These are phyloP conservation scores for Pteromalus puparum DNA, from an alignment of 1,140 invertebrate genomes.

Conservation along the genomic window DNA sequence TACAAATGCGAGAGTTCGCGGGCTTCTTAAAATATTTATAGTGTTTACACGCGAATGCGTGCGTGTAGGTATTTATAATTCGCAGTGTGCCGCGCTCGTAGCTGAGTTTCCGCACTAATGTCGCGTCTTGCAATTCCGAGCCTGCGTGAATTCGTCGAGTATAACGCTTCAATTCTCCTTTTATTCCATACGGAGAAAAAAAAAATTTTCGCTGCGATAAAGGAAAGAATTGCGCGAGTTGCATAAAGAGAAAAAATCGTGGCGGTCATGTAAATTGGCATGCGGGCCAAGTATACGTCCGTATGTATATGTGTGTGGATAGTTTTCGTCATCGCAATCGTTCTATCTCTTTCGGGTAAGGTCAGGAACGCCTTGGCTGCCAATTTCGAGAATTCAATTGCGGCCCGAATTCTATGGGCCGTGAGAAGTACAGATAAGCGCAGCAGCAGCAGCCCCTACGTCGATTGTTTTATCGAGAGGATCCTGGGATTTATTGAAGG, in stretches of 20 bases:
- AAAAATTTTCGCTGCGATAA: no score
- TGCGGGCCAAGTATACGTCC: slow-evolving; percentile 10
- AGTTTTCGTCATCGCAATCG: not conserved
- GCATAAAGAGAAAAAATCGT: not conserved
- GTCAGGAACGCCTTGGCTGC: not conserved
- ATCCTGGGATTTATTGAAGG: no score
- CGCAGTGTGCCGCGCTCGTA: no score
- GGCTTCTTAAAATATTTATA: slow-evolving; percentile 39
- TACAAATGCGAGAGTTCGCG: not conserved
- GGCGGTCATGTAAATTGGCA: slow-evolving; percentile 4
- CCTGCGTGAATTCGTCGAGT: no score
- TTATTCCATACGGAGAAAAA: no score
- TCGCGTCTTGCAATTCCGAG: no score
- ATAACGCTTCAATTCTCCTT: no score
- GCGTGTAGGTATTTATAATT: slow-evolving; percentile 37
- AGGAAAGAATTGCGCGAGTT: not conserved
- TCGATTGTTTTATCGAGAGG: not conserved
- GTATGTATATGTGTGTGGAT: not conserved
- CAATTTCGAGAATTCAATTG: slow-evolving; percentile 17
- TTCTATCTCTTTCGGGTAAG: not conserved
- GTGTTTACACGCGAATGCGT: slow-evolving; percentile 20
- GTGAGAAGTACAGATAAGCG: not conserved
- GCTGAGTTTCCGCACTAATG: not conserved
- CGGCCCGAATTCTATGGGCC: not conserved
- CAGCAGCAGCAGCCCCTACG: no score